Evolutionary conservation across 2,888 invertebrate species (phyloP).

Genomic region (Drosophila lutescens): DNA sequence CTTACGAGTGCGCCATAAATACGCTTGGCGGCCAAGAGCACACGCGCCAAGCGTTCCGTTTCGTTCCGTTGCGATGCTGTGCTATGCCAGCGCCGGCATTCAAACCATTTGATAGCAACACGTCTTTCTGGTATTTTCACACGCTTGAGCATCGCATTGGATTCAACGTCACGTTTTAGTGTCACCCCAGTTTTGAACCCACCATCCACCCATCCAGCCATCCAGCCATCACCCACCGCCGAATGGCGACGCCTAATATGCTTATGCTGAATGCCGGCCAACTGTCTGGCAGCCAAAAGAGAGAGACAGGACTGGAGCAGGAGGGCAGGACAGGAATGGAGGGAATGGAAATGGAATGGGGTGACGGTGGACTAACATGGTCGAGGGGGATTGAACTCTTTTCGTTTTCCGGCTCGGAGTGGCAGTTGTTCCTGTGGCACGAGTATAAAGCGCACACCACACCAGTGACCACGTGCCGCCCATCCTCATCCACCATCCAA

Average conservation of each 20-base stretch:
- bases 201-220: not conserved
- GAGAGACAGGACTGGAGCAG: no score
- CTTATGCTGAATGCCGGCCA: conserved; percentile 56
- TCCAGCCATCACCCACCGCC: not conserved
- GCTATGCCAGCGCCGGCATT: conserved; percentile 49
- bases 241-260: conserved; percentile 64
- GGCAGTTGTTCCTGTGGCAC: conserved; percentile 1
- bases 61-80: not conserved
- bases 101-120: conserved; percentile 79
- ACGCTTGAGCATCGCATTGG: conserved; percentile 84
- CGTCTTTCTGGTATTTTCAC: conserved; percentile 84
- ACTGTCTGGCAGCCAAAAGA: conserved; percentile 32
- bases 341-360: not conserved
- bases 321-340: conserved; percentile 17
- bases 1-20: conserved; percentile 71
- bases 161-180: conserved; percentile 83
- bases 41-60: conserved; percentile 57
- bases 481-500: not conserved
- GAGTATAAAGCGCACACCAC: not conserved
- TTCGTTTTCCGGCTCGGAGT: conserved; percentile 39
- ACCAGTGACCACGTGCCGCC: conserved; percentile 7
- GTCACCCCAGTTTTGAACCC: conserved; percentile 32
- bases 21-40: conserved; percentile 62
- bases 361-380: not conserved
- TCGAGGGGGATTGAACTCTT: conserved; percentile 62